Conservation (phyloP, 1,140 invertebrate species). For the Bemisia tabaci region DNA sequence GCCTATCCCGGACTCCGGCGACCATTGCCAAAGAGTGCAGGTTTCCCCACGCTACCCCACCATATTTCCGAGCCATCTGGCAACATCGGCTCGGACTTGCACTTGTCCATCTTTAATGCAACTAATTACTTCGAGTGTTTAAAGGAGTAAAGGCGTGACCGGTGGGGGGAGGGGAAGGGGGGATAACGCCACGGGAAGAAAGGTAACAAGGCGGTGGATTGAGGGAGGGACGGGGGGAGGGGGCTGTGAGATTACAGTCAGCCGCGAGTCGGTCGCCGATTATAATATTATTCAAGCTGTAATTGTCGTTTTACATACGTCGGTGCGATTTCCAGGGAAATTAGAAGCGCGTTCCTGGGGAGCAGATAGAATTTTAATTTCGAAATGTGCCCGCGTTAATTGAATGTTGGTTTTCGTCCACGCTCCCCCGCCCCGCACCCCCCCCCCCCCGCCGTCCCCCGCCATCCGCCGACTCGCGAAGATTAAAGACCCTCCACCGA, state of each 20-base stretch:
- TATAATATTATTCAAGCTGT: background rate
- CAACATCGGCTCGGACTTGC: too few species aligned
- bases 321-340: background rate
- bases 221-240: background rate
- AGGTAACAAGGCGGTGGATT: background rate
- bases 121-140: background rate
- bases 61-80: too few species aligned
- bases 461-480: too few species aligned
- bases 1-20: too few species aligned
- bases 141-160: background rate
- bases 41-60: too few species aligned
- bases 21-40: too few species aligned
- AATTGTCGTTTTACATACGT: background rate
- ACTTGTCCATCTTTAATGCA: background rate
- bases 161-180: background rate
- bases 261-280: background rate
- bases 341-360: background rate
- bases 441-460: too few species aligned
- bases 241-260: background rate
- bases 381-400: too few species aligned
- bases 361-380: background rate
- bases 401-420: too few species aligned
- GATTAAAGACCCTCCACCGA: too few species aligned
- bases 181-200: background rate
- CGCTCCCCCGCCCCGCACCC: too few species aligned